These are phyloP conservation scores for Lamprologus callipterus DNA, from an alignment of 2,113 vertebrate species.

Conservation along the genomic window DNA sequence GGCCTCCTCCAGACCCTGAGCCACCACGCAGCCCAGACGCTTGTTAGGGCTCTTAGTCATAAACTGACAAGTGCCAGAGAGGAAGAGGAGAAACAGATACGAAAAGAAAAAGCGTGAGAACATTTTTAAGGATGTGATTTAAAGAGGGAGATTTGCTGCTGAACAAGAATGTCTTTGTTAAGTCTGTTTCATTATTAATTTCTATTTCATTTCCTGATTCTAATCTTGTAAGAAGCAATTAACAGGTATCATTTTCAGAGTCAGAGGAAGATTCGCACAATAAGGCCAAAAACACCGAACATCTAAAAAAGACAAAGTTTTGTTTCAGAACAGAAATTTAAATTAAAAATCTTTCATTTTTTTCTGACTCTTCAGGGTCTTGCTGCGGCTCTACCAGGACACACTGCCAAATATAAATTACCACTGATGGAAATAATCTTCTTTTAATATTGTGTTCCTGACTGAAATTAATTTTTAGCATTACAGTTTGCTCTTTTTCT, in stretches of 20 bases:
- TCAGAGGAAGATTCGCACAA: neutral
- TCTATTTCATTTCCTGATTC: neutral
- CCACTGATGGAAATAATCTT: neutral
- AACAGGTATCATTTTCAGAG: neutral
- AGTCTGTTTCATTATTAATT: neutral
- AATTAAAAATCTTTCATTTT: neutral
- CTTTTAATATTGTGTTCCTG: neutral
- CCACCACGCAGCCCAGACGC: constrained; percentile 85
- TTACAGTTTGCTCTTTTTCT: neutral
- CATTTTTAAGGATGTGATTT: neutral
- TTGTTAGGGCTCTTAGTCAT: constrained; percentile 97
- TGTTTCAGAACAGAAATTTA: rapidly evolving
- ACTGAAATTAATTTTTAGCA: neutral
- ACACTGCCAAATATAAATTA: rapidly evolving
- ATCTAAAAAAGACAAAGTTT: neutral
- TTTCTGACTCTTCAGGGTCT: neutral
- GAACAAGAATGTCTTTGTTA: neutral
- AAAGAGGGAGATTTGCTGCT: neutral
- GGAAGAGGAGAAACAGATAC: neutral
- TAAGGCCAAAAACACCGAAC: rapidly evolving
- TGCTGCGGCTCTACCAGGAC: rapidly evolving
- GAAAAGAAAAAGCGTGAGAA: rapidly evolving
- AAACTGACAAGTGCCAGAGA: constrained; percentile 70
- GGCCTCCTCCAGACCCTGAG: constrained; percentile 88
- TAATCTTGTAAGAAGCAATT: neutral